These are phyloP conservation scores for Eupeodes latifasciatus DNA, from an alignment of 2,888 invertebrate genomes.

Conservation along the genomic window DNA sequence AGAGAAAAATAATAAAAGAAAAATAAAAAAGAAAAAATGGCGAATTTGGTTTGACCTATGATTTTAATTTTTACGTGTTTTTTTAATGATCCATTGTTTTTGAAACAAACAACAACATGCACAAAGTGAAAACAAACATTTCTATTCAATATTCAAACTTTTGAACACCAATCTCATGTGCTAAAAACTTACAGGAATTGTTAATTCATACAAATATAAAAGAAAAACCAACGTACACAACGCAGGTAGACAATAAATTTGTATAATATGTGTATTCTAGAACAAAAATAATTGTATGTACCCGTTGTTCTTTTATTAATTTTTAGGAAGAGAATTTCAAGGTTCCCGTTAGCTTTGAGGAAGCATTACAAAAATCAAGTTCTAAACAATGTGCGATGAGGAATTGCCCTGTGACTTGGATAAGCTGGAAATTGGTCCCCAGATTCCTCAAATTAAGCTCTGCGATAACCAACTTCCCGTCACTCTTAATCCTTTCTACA, in stretches of 20 bases:
- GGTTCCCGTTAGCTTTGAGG: neutral
- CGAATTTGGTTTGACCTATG: conserved; percentile 64
- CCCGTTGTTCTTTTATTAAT: neutral
- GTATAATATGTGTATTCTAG: conserved; percentile 12
- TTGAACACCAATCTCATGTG: conserved; percentile 31
- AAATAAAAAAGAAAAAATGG: conserved; percentile 65
- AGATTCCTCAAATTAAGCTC: conserved; percentile 79
- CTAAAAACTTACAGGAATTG: neutral
- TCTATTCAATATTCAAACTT: conserved; percentile 41
- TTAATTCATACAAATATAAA: neutral
- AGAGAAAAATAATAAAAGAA: conserved; percentile 35
- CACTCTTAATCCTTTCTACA: conserved; percentile 80
- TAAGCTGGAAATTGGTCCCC: conserved; percentile 86
- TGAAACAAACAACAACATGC: conserved; percentile 67
- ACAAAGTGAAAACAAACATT: conserved; percentile 66
- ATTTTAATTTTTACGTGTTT: conserved; percentile 64
- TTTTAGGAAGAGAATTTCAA: conserved; percentile 29
- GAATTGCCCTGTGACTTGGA: conserved; percentile 85
- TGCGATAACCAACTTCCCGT: conserved; percentile 77
- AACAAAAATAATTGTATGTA: conserved; percentile 14
- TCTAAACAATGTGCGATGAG: conserved; percentile 82
- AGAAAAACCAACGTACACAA: conserved; percentile 18
- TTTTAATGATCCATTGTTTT: conserved; percentile 72
- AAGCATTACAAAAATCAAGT: neutral
- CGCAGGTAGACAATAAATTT: neutral